A percentile compares a stretch with the other conserved stretches of the same genome.
phyloP scores from a whole-genome alignment of 2,113 vertebrate genomes.

The Pristiophorus japonicus region DNA sequence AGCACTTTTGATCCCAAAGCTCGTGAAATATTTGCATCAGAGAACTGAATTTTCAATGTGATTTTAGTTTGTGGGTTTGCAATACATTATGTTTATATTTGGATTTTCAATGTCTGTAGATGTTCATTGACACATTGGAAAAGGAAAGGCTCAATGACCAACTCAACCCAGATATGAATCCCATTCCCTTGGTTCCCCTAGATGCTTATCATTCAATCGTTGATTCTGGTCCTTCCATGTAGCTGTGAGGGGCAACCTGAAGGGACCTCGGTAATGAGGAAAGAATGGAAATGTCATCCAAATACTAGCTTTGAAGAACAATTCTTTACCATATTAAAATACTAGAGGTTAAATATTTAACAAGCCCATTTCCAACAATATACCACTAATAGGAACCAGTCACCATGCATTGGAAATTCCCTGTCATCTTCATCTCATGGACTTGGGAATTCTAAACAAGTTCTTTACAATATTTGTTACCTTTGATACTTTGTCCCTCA shows the following conservation, averaged over 20 bases:
- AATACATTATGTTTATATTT: no score
- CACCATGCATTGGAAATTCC: neutral
- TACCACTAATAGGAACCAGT: neutral
- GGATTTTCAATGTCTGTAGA: no score
- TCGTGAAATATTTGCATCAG: no score
- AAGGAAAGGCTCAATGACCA: neutral
- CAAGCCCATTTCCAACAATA: neutral
- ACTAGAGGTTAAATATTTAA: neutral
- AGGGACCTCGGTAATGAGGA: neutral
- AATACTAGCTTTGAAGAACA: neutral
- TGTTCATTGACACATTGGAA: neutral
- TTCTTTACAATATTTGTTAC: neutral
- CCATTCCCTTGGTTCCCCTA: neutral
- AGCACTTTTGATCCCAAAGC: neutral
- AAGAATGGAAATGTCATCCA: neutral
- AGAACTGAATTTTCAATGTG: neutral
- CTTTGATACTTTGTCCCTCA: neutral
- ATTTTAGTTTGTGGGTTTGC: neutral
- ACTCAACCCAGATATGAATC: neutral
- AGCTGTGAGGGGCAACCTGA: neutral
- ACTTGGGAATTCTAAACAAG: neutral
- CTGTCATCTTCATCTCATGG: neutral
- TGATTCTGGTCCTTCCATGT: neutral
- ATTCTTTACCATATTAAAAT: neutral
- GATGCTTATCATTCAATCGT: neutral